Evolutionary conservation across 2,888 invertebrate species (phyloP).

Genomic region (Schizaphis graminum): DNA sequence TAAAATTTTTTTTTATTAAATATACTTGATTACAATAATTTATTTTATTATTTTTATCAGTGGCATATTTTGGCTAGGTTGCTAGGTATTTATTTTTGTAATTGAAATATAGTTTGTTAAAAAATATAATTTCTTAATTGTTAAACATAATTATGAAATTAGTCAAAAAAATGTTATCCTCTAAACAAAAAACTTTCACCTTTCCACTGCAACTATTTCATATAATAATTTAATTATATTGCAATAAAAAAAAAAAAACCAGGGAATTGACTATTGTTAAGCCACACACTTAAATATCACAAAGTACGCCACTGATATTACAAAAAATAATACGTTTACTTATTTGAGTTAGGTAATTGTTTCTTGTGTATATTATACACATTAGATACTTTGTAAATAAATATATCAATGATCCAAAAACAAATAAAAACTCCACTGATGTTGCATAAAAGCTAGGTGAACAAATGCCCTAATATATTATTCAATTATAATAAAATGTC

Average conservation of each 20-base stretch:
- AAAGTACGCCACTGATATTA: neutral
- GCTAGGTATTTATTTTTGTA: neutral
- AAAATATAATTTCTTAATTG: neutral
- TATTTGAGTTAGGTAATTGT: slow-evolving; percentile 39
- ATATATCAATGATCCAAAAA: slow-evolving; percentile 92
- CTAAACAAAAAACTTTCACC: neutral
- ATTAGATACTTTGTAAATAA: slow-evolving; percentile 88
- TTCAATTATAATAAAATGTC: neutral
- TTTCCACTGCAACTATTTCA: neutral
- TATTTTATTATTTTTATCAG: neutral
- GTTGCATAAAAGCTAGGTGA: slow-evolving; percentile 96
- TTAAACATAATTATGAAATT: neutral
- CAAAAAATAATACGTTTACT: neutral
- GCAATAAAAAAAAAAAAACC: neutral
- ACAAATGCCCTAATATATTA: slow-evolving; percentile 83
- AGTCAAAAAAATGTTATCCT: neutral
- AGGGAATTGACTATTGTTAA: neutral
- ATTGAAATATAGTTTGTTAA: neutral
- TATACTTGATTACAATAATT: neutral
- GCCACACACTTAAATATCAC: neutral
- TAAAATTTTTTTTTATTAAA: slow-evolving; percentile 1
- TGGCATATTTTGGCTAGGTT: neutral
- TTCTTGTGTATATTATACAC: slow-evolving; percentile 73
- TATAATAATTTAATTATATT: neutral
- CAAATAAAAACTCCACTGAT: slow-evolving; percentile 97